Percentiles rank a stretch among this genome's conserved stretches.
These are phyloP conservation scores for Arrhopalites spinosus DNA, from an alignment of 2,888 invertebrate genomes.

Conservation along the genomic window DNA sequence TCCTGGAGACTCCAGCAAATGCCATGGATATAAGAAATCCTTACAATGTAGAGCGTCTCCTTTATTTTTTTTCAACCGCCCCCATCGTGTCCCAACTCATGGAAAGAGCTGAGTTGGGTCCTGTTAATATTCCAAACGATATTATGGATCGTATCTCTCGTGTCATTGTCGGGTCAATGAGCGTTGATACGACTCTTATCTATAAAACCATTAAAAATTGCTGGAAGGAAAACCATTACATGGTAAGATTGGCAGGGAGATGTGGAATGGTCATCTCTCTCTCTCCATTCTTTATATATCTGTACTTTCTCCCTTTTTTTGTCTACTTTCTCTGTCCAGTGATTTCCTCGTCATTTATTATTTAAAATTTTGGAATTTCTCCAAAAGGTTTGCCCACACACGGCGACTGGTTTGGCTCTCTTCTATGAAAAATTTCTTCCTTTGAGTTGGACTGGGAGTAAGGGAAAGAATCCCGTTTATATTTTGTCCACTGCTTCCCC, in stretches of 20 bases:
- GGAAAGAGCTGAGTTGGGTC: slow-evolving; percentile 34
- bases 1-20: slow-evolving; percentile 60
- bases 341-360: slow-evolving; percentile 17
- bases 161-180: slow-evolving; percentile 48
- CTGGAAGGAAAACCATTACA: slow-evolving; percentile 59
- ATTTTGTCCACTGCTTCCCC: slow-evolving; percentile 61
- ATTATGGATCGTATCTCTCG: slow-evolving; percentile 56
- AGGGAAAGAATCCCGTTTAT: slow-evolving; percentile 30
- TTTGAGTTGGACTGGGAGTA: neutral
- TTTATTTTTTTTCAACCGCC: slow-evolving; percentile 58
- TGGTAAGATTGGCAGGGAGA: slow-evolving; percentile 39
- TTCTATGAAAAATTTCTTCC: slow-evolving; percentile 17
- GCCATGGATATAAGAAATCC: slow-evolving; percentile 63
- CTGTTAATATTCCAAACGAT: slow-evolving; percentile 36
- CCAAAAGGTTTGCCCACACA: slow-evolving; percentile 60
- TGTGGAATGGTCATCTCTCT: neutral
- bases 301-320: no score
- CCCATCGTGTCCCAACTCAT: slow-evolving; percentile 56
- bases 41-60: slow-evolving; percentile 61
- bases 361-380: slow-evolving; percentile 19
- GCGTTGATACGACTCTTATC: slow-evolving; percentile 58
- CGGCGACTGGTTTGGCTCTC: slow-evolving; percentile 60
- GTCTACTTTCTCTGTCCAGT: neutral
- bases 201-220: slow-evolving; percentile 58
- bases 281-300: no score